These are phyloP conservation scores for Mallotus villosus DNA, from an alignment of 2,797 vertebrate species.

Conservation along the genomic window DNA sequence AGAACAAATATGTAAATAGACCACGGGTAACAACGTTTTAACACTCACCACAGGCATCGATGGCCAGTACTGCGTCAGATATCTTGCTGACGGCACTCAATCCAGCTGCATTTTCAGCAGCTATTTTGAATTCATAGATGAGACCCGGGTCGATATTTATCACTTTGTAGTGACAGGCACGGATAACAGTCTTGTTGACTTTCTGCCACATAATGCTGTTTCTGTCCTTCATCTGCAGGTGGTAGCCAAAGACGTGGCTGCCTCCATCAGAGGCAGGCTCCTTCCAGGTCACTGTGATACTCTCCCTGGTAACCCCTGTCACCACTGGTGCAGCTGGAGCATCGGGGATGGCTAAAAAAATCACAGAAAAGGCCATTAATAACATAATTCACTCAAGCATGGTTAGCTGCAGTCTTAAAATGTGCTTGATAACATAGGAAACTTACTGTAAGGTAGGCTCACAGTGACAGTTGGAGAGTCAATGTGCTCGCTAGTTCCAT, in stretches of 20 bases:
- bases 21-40: neutral
- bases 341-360: neutral
- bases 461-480: slow-evolving; percentile 76
- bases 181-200: slow-evolving; percentile 78
- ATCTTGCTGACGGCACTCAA: slow-evolving; percentile 79
- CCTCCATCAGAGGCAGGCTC: slow-evolving; percentile 81
- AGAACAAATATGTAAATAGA: neutral
- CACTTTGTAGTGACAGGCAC: slow-evolving; percentile 81
- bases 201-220: slow-evolving; percentile 85
- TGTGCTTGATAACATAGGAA: too few relatives aligned
- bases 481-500: slow-evolving; percentile 81
- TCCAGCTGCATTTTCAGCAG: slow-evolving; percentile 81
- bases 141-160: slow-evolving; percentile 77
- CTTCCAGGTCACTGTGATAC: slow-evolving; percentile 63
- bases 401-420: neutral
- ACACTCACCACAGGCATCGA: slow-evolving; percentile 76
- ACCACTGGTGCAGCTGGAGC: neutral
- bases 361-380: neutral
- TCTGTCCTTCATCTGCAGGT: slow-evolving; percentile 84
- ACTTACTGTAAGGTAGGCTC: slow-evolving; percentile 61
- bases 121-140: slow-evolving; percentile 82
- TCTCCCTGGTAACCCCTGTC: neutral
- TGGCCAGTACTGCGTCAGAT: slow-evolving; percentile 82
- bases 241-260: slow-evolving; percentile 74
- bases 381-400: neutral